Conservation (phyloP, 2,888 invertebrate species). For the Idaea dimidiata region DNA sequence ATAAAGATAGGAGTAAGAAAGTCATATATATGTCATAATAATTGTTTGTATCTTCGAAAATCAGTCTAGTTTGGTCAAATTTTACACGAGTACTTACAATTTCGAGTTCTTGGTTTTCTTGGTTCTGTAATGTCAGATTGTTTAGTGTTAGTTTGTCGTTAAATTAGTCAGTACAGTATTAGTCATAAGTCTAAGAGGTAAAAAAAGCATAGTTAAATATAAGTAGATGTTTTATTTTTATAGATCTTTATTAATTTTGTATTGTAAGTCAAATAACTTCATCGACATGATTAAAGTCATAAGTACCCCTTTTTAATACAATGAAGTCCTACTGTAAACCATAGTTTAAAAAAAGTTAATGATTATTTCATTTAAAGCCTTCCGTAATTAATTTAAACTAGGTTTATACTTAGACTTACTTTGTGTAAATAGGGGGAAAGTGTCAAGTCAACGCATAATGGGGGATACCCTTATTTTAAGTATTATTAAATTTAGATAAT, state of each 20-base stretch:
- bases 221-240: conserved; percentile 2
- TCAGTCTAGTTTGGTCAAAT: conserved; percentile 8
- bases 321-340: too few relatives aligned
- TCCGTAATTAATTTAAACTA: too few relatives aligned
- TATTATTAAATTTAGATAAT: background rate
- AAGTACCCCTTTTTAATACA: too few relatives aligned
- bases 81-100: conserved; percentile 41
- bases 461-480: too few relatives aligned
- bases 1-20: conserved; percentile 1
- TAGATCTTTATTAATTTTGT: conserved; percentile 12
- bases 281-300: background rate
- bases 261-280: conserved; percentile 5
- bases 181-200: background rate
- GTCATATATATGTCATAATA: conserved; percentile 6
- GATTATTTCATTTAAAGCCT: too few relatives aligned
- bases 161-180: conserved; percentile 2
- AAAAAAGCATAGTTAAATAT: background rate
- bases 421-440: too few relatives aligned
- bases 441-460: too few relatives aligned
- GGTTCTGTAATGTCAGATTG: conserved; percentile 37
- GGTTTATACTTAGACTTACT: too few relatives aligned
- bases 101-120: conserved; percentile 40
- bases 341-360: too few relatives aligned
- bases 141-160: conserved; percentile 11
- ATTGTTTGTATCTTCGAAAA: background rate